Base-by-base conservation (phyloP, 2,888 invertebrate genomes). In the Ophion slaviceki region DNA sequence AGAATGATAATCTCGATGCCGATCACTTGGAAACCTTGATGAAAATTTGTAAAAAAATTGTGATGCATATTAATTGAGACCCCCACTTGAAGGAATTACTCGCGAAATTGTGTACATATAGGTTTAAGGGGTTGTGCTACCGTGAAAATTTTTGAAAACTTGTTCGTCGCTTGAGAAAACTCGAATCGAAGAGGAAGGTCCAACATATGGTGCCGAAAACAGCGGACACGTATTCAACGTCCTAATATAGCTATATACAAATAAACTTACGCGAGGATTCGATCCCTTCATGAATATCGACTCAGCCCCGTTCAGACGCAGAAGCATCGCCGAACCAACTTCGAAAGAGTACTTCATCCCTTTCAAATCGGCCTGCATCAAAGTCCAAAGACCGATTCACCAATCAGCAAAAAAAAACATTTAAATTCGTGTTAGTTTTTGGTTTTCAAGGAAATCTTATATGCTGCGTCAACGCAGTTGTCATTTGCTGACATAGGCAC, bases 211-310 rank as follows among this genome's bases (percentile, higher is more conserved):
- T 28, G 20, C 11, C 20, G 14, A 40, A 32, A 6, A 53, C 32
- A 32, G 32, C 32, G 32, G 32, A 32, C 1, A 32, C 32, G 1
- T 32, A 32, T 32, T 32, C 32, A 32, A 32, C 32, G 2, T 32
- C 32, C 32, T 32, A 7, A 40, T 40, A 40, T 7, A 40, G 5
- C 5, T 53, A 1, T 17, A 62, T 61, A 5, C 2, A 61, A 20
- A 74, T 11, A 20, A 11, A 75, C 64, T 62, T 84, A 90, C 90
- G 24, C 88, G 88, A 1, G 95, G 95, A 90, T 96, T 95, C 82
- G 96, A 95, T n/a, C 95, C 95, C 86, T 96, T 95, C 36, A 96
- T 95, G 92, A 96, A 97, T 74, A 96, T 95, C 80, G 96, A 96
- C 74, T 95, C 95, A 3, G 97, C 95, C 82, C 96, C 95, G 85